Evolutionary conservation across 2,113 vertebrate species (phyloP).

Genomic region (Etia nguti): DNA sequence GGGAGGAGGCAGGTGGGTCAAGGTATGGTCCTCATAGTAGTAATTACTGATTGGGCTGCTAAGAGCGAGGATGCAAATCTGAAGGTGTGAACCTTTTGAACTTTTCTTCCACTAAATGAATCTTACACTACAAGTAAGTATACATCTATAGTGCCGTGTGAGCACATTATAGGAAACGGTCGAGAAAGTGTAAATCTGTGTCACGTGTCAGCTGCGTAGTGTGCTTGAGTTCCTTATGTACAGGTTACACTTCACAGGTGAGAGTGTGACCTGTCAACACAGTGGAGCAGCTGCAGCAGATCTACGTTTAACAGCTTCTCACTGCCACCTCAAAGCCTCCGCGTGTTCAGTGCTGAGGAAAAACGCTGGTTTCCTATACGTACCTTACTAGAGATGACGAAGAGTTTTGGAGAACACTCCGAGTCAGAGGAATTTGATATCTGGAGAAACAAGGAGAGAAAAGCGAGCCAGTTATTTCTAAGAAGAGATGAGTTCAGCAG

Average conservation of each 20-base stretch:
- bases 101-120: not conserved
- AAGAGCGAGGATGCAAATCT: not conserved
- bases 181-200: not conserved
- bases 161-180: not conserved
- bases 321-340: not conserved
- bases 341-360: not conserved
- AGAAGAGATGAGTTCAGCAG: not conserved
- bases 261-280: slow-evolving; percentile 34
- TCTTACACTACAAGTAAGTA: not conserved
- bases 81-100: not conserved
- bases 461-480: not conserved
- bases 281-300: slow-evolving; percentile 1
- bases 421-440: slow-evolving; percentile 81
- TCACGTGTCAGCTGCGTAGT: not conserved
- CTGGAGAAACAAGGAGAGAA: slow-evolving; percentile 69
- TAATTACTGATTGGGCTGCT: not conserved
- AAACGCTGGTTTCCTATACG: not conserved
- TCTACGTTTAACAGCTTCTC: slow-evolving; percentile 11
- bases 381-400: slow-evolving; percentile 90
- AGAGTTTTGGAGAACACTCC: slow-evolving; percentile 86
- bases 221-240: not conserved
- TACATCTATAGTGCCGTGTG: not conserved
- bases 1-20: not conserved
- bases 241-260: not conserved
- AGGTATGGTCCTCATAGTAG: not conserved